A percentile compares a stretch with the other conserved stretches of the same genome.
phyloP scores from a whole-genome alignment of 30 jellyfish, hydroid and myxozoan species.

The Cassiopea xamachana region DNA sequence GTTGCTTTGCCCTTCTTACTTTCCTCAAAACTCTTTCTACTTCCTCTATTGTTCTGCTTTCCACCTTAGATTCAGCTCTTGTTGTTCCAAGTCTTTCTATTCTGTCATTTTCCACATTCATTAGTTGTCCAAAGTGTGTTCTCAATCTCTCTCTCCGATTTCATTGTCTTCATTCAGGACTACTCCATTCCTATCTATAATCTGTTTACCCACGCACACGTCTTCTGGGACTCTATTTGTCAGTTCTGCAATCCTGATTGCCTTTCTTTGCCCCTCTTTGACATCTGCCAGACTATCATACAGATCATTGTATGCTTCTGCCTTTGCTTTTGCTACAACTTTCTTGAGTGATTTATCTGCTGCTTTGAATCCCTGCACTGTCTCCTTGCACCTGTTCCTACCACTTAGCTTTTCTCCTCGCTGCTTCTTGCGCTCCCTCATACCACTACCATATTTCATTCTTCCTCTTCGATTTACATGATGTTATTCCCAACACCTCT shows the following conservation, averaged over 20 bases:
- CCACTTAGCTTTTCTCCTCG: conserved; percentile 8
- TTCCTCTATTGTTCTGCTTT: conserved; percentile 5
- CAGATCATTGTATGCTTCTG: conserved; percentile 8
- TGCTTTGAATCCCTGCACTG: conserved; percentile 14
- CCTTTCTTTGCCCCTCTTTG: neutral
- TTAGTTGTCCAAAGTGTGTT: conserved; percentile 18
- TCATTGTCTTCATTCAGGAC: conserved; percentile 32
- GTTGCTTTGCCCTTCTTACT: conserved; percentile 47
- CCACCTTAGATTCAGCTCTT: conserved; percentile 23
- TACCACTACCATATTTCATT: conserved; percentile 51
- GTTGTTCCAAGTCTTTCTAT: neutral
- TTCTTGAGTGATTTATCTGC: neutral
- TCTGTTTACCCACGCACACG: conserved; percentile 9
- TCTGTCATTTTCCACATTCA: conserved; percentile 50
- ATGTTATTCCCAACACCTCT: conserved; percentile 24
- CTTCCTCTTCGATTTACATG: conserved; percentile 8
- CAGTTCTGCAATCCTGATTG: conserved; percentile 30
- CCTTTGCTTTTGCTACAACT: neutral
- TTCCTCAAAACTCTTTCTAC: neutral
- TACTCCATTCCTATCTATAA: conserved; percentile 24
- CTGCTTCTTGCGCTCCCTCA: conserved; percentile 48
- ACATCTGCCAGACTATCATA: conserved; percentile 8
- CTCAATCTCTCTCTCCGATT: conserved; percentile 33
- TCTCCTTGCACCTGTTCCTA: conserved; percentile 24
- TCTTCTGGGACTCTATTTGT: conserved; percentile 33